Evolutionary conservation across 2,888 invertebrate genomes (phyloP), one percentile per base, ranked within the genome.

Genomic region (Eristalis tenax): DNA sequence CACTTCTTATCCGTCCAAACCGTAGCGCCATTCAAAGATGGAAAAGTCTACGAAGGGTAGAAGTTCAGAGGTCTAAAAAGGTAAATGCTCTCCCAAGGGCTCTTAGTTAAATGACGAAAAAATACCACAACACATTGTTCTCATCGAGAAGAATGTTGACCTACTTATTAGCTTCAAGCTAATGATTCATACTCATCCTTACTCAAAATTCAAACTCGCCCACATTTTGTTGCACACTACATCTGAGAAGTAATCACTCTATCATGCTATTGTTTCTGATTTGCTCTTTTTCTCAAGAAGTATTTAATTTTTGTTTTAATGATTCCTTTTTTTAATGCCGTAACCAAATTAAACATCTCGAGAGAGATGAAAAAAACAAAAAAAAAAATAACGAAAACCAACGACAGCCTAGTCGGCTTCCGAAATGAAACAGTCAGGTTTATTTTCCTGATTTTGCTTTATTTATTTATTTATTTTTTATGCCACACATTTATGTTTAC

Each of bases 281-380:
- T 75, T 78, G 61, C 65, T 86, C 61, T 82, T 82, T 73, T 71
- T 57, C 50, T 35, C 74, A 22, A 56, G 23, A 75, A 83, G 74
- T 86, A 79, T 86, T 83, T 83, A 70, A 86, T 75, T 86, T 78
- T 86, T 66, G 59, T 86, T 86, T 84, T 71, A 71, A 68, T 81
- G 69, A 63, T 79, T 65, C 50, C 63, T 83, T 73, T 71, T 65
- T 78, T 82, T 74, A 66, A 83, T 83, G 70, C 86, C 78, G 71
- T 86, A 86, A 79, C 86, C 70, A 83, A 83, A 86, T 86, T 83
- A 86, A 86, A 83, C 78, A 86, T 83, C 86, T 83, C 57, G 74
- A 74, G 57, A 81, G 63, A 23, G 18, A 80, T n/a, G 59, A 32
- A 79, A 26, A 59, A 65, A 28, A 64, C 40, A 26, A 68, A 65